Evolutionary conservation across 2,888 invertebrate genomes (phyloP), one percentile per base, ranked within the genome.

Genomic region (Melieria omissa): DNA sequence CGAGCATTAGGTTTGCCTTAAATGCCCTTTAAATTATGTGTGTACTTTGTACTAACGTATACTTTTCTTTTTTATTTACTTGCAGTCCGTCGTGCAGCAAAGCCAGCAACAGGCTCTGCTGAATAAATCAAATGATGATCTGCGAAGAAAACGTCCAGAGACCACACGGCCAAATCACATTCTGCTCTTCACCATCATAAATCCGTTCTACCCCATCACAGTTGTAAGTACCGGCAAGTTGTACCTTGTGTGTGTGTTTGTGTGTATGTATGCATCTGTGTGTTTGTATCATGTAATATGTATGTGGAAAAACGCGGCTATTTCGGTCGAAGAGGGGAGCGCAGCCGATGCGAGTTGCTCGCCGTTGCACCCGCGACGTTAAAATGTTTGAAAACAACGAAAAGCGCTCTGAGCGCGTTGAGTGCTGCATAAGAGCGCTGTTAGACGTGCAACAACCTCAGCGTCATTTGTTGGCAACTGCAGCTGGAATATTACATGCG

Each of bases 141-240:
- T 92, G 80, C 89, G 92, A 82, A 90, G 93, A 84, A 93, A 93
- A 88, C 90, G 94, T 86, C 92, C 92, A 84, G 93, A 93, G 85
- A 93, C 95, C 78, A 93, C 95, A 81, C 92, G 95, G 85, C 95
- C 96, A 83, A 99, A 99, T 90, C 96, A 98, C 89, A 96, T 99
- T 82, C 90, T 99, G 83, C 92, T 99, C 80, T 96, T 98, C 89
- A 98, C 98, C 85, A 94, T 99, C 88, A 93, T 98, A 88, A 99
- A 99, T 88, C 98, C 98, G 75, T 95, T 97, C 87, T 99, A 99
- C 88, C 98, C 99, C 75, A 98, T 99, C 88, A 98, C 98, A 89
- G 98, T 98, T 92, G 98, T 98, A 89, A 95, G 97, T 95, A 80
- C 78, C 77, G 67, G 44, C 52, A 58, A 60, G 49, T 52, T 67